Evolutionary conservation across 1,140 invertebrate genomes (phyloP).

Genomic region (Eulimnadia texana): DNA sequence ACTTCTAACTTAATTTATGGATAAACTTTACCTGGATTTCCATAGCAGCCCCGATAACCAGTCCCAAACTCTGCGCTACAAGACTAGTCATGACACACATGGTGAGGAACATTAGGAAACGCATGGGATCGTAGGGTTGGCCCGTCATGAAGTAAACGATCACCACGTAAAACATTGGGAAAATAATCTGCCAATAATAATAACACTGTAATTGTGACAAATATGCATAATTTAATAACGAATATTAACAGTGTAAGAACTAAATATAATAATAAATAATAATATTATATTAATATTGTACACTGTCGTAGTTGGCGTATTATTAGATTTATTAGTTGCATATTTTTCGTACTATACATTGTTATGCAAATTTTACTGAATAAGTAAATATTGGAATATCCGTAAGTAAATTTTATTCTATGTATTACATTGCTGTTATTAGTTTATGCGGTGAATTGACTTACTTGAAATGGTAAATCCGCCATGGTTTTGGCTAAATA

Average conservation of each 20-base stretch:
- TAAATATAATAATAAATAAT: conserved; percentile 23
- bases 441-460: conserved; percentile 17
- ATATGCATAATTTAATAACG: no score
- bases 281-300: not conserved
- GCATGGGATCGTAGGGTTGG: conserved; percentile 69
- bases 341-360: no score
- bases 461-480: conserved; percentile 88
- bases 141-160: conserved; percentile 92
- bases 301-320: no score
- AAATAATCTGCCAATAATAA: conserved; percentile 76
- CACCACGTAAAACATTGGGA: conserved; percentile 75
- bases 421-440: not conserved
- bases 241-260: no score
- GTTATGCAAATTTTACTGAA: no score
- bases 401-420: no score
- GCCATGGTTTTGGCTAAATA: conserved; percentile 89
- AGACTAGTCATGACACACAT: conserved; percentile 77
- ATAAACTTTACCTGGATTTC: conserved; percentile 51
- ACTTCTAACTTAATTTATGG: no score
- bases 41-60: conserved; percentile 82
- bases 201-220: no score
- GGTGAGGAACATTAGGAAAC: conserved; percentile 73
- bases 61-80: conserved; percentile 79
- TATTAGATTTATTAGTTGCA: no score
- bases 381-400: no score